A percentile compares a stretch with the other conserved stretches of the same genome.
These are phyloP conservation scores for Microcebus tavaratra DNA, from an alignment of 2,113 vertebrate species.

Conservation along the genomic window DNA sequence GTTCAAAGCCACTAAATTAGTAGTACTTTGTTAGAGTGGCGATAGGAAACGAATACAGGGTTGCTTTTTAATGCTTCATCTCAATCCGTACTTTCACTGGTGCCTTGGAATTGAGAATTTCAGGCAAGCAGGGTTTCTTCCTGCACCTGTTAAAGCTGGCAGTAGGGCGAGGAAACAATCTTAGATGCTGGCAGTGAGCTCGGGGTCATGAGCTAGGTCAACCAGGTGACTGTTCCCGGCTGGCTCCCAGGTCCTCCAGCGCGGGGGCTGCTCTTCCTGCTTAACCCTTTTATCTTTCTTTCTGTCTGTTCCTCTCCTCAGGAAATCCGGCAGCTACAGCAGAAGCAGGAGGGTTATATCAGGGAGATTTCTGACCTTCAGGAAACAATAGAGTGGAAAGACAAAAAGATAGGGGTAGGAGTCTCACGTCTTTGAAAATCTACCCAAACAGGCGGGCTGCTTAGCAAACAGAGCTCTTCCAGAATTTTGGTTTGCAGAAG, in stretches of 20 bases:
- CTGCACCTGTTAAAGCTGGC: neutral
- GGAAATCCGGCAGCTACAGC: constrained; percentile 92
- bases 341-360: constrained; percentile 90
- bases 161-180: rapidly evolving
- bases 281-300: constrained; percentile 77
- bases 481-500: neutral
- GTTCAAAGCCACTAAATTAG: neutral
- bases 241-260: neutral
- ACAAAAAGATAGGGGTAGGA: constrained; percentile 95
- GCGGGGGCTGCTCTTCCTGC: neutral
- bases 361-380: constrained; percentile 95
- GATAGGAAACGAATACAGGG: neutral
- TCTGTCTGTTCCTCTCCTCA: constrained; percentile 82
- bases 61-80: neutral
- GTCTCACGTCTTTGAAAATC: neutral
- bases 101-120: neutral
- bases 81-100: neutral
- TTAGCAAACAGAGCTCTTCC: neutral
- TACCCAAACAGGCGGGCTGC: neutral
- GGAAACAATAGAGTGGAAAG: constrained; percentile 97
- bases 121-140: neutral
- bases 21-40: neutral
- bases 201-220: neutral
- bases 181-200: rapidly evolving
- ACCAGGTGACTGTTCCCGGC: rapidly evolving